Conservation (phyloP, 2,797 vertebrate genomes). For the Rhinella marina region DNA sequence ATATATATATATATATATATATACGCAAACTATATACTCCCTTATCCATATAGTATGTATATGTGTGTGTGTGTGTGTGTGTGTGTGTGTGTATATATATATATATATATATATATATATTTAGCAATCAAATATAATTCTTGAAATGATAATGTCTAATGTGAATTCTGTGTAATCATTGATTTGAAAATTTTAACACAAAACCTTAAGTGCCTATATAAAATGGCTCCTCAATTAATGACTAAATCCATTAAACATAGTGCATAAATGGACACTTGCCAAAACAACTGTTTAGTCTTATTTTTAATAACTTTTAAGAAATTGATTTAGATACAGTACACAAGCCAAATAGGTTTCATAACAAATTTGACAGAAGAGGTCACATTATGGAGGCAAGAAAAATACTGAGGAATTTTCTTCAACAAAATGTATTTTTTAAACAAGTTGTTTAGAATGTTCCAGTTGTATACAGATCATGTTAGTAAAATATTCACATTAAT, state of each 20-base stretch:
- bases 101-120: too few species aligned
- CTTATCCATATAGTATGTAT: too few species aligned
- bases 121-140: neutral
- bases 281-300: constrained; percentile 43
- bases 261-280: constrained; percentile 48
- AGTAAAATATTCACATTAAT: neutral
- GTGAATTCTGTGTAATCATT: neutral
- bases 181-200: neutral
- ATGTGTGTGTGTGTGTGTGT: too few species aligned
- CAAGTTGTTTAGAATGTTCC: neutral
- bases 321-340: constrained; percentile 44
- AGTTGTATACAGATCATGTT: neutral
- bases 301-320: constrained; percentile 46
- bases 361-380: constrained; percentile 47
- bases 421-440: neutral
- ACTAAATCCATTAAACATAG: constrained; percentile 41
- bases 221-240: constrained; percentile 38
- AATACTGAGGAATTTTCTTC: neutral
- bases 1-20: too few species aligned
- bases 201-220: constrained; percentile 36
- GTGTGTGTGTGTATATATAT: too few species aligned
- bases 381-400: constrained; percentile 16
- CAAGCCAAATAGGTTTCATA: constrained; percentile 34
- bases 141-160: neutral
- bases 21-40: too few species aligned